Base-by-base conservation (phyloP, 1,140 invertebrate genomes). In the Ips typographus region DNA sequence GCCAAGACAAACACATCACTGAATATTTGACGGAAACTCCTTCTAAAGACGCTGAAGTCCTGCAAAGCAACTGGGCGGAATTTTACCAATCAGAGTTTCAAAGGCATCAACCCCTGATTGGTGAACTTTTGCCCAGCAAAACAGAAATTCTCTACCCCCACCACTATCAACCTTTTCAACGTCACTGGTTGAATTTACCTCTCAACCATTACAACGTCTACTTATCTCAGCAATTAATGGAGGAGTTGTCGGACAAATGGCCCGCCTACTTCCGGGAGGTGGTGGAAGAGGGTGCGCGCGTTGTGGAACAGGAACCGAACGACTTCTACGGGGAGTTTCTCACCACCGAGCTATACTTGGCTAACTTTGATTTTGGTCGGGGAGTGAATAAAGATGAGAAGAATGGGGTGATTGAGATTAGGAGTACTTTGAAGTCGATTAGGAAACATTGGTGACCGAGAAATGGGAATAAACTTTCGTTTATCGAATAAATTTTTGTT, bases 281-380 rank as follows among this genome's bases (percentile, higher is more conserved):
- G 37, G 64, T 79, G 22, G 70, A 67, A 8, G 77, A 79, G 67
- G 74, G 74, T 43, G 62, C 71, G 2, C 65, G 73, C 42, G 73
- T 79, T 47, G 71, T 68, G 2, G 74, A 77, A 71, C 78, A 79
- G 56, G 71, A 43, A 43, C 49, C 55, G 7, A 65, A 73, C 47
- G 73, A 75, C 3, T 62, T 79, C 2, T 74, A 72, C 22, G 8
- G 57, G 22, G 77, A 79, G 63, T 78, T 72, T 68, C 49, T 59
- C 3, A 40, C 52, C 40, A 72, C 72, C 49, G 77, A 78, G 47
- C 47, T 75, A 6, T 74, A 73, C 68, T 65, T 78, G 22, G 64
- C 72, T 8, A 72, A 71, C 58, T 58, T 57, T 40, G 51, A 53
- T 4, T 58, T 67, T 7, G 53, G 55, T 55, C 4, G 43, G 5